phyloP scores from a whole-genome alignment of 2,888 invertebrate genomes.

The Slavum lentiscoides region DNA sequence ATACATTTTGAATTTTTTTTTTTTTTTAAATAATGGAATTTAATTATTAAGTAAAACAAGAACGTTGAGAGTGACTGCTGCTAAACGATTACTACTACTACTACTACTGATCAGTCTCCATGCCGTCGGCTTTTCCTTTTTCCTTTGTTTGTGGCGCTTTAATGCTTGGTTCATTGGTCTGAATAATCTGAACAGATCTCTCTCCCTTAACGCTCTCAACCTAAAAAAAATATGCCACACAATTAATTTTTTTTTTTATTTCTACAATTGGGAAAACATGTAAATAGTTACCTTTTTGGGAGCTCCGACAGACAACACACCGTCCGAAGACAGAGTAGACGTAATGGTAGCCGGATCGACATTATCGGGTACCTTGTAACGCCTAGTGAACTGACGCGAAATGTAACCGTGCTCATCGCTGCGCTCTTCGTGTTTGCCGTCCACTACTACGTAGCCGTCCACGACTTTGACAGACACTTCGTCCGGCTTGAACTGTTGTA shows the following conservation, averaged over 20 bases:
- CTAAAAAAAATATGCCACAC: neutral
- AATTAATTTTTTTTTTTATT: neutral
- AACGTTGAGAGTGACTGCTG: no score
- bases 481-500: constrained; percentile 61
- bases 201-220: constrained; percentile 34
- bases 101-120: neutral
- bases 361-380: constrained; percentile 60
- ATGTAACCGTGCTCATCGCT: constrained; percentile 61
- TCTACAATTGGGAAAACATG: neutral
- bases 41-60: no score
- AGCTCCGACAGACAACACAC: constrained; percentile 59
- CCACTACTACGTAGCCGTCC: constrained; percentile 60
- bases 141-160: constrained; percentile 39
- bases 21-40: no score
- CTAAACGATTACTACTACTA: neutral
- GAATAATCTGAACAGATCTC: constrained; percentile 55
- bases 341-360: constrained; percentile 59
- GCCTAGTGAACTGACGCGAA: constrained; percentile 60
- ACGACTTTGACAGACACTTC: constrained; percentile 61
- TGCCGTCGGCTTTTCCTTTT: neutral
- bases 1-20: no score
- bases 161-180: constrained; percentile 56
- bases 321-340: constrained; percentile 60
- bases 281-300: constrained; percentile 44
- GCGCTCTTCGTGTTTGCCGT: constrained; percentile 61